These are phyloP conservation scores for Zaprionus capensis DNA, from an alignment of 1,140 invertebrate species.

Conservation along the genomic window DNA sequence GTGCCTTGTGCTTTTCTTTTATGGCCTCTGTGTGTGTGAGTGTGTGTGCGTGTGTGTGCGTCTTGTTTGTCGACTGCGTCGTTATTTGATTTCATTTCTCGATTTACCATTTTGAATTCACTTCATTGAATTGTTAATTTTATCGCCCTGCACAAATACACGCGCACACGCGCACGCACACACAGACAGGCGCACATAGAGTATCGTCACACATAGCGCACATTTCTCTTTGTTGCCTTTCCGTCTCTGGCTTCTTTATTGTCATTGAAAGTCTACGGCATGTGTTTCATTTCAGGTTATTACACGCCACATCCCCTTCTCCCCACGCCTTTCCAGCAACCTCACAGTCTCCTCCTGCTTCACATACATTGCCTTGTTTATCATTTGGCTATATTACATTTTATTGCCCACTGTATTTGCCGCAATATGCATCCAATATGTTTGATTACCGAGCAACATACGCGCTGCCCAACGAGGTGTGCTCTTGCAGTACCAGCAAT, in stretches of 20 bases:
- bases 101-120: constrained; percentile 77
- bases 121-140: constrained; percentile 82
- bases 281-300: constrained; percentile 71
- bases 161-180: constrained; percentile 10
- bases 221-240: constrained; percentile 37
- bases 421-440: constrained; percentile 49
- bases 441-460: constrained; percentile 55
- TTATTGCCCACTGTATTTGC: constrained; percentile 68
- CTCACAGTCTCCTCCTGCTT: background rate
- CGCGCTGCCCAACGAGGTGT: constrained; percentile 33
- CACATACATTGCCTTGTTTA: constrained; percentile 38
- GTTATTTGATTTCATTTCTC: constrained; percentile 70
- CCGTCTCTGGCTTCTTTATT: constrained; percentile 55
- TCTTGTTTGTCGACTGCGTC: constrained; percentile 35
- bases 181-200: constrained; percentile 1
- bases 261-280: constrained; percentile 60
- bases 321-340: background rate
- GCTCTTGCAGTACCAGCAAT: constrained; percentile 5
- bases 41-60: constrained; percentile 31
- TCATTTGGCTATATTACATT: constrained; percentile 68
- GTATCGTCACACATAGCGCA: constrained; percentile 2
- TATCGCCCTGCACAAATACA: constrained; percentile 49
- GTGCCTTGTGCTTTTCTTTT: constrained; percentile 49
- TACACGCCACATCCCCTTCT: constrained; percentile 35
- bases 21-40: constrained; percentile 42